Evolutionary conservation across 2,797 vertebrate genomes (phyloP).

Genomic region (Melanotaenia parkinsoni): DNA sequence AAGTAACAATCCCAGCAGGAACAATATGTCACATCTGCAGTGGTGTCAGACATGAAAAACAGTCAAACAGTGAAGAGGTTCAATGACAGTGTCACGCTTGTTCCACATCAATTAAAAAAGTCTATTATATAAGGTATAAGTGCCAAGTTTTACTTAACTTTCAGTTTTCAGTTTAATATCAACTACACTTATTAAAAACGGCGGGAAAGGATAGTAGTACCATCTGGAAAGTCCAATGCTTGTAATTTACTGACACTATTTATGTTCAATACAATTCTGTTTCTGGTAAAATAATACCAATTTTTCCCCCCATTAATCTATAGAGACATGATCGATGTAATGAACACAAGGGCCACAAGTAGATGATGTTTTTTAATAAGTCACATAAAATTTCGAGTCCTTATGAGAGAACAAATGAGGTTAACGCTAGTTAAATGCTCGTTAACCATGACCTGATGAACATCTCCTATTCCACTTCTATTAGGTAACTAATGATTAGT

Average conservation of each 20-base stretch:
- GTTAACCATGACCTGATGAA: conserved; percentile 10
- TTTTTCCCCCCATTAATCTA: neutral
- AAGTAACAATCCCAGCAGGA: conserved; percentile 27
- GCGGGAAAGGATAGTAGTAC: neutral
- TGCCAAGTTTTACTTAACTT: neutral
- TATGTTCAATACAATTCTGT: neutral
- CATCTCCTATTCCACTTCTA: conserved; percentile 15
- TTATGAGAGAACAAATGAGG: conserved; percentile 11
- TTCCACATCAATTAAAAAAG: conserved; percentile 5
- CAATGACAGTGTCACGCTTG: conserved; percentile 5
- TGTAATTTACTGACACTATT: neutral
- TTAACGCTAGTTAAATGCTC: neutral
- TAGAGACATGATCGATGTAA: neutral
- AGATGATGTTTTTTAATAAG: neutral
- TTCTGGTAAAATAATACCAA: neutral
- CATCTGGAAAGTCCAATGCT: neutral
- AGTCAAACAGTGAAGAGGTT: conserved; percentile 24
- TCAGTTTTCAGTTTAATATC: neutral
- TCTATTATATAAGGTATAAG: neutral
- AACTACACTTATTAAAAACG: neutral
- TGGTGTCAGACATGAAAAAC: conserved; percentile 23
- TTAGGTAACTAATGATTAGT: conserved; percentile 12
- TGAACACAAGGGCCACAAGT: neutral
- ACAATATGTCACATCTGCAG: conserved; percentile 25
- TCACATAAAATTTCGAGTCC: neutral